Percentiles rank a stretch among this genome's conserved stretches.
Evolutionary conservation across 2,888 invertebrate genomes (phyloP).

Genomic region (Oscheius onirici): DNA sequence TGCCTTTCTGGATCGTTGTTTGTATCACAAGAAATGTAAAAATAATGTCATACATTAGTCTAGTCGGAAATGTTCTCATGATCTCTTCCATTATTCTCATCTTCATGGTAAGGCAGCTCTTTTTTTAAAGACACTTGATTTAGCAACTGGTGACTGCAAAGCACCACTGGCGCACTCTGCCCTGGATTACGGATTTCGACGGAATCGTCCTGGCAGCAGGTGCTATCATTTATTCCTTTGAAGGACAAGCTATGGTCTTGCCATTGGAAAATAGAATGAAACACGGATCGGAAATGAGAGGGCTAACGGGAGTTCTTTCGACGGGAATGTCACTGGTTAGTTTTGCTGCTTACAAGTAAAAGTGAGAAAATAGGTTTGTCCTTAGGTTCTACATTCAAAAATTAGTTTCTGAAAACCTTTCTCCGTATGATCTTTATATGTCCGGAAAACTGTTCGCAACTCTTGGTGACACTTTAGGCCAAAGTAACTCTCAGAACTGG

Average conservation of each 20-base stretch:
- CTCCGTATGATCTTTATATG: no score
- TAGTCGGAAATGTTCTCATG: conserved; percentile 34
- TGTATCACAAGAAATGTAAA: conserved; percentile 22
- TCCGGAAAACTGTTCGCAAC: no score
- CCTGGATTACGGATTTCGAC: conserved; percentile 58
- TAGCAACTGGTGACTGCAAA: conserved; percentile 46
- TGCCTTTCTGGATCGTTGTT: conserved; percentile 23
- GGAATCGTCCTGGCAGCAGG: conserved; percentile 65
- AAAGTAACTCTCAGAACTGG: no score
- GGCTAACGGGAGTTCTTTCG: conserved; percentile 71
- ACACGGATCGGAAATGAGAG: conserved; percentile 85
- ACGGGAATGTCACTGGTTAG: conserved; percentile 30
- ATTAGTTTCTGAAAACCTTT: no score
- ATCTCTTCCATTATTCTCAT: conserved; percentile 32
- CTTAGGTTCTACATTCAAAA: no score
- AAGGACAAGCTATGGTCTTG: conserved; percentile 76
- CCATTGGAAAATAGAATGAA: conserved; percentile 93
- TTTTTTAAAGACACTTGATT: conserved; percentile 21
- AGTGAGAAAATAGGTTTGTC: no score
- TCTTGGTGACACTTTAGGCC: no score
- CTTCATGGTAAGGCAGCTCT: conserved; percentile 25
- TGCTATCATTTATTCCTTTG: conserved; percentile 67
- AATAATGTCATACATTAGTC: conserved; percentile 36
- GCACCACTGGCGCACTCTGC: conserved; percentile 44
- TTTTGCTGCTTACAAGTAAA: no score